Evolutionary conservation across 2,888 invertebrate species (phyloP), one percentile per base, ranked within the genome.

Genomic region (Apantesis nais): DNA sequence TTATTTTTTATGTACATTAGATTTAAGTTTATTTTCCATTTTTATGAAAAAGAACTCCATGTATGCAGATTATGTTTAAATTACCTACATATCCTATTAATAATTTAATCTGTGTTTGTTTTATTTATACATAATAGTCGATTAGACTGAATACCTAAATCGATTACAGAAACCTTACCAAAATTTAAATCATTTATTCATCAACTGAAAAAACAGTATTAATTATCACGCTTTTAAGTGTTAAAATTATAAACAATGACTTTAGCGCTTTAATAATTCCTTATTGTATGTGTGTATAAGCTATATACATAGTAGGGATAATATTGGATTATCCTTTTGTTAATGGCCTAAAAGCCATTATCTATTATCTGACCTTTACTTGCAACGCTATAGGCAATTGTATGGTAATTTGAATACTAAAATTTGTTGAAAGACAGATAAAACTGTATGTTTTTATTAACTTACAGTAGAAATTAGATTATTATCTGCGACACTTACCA

Each of bases 401-500:
- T 29, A 29, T 58, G 25, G 29, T 5, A 29, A 58, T 29, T 29
- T 58, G 4, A 58, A 58, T 7, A 29, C 58, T 29, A 58, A 55
- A 55, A 25, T 29, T 25, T 25, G 58, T 58, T 14, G 12, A 29
- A 16, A 29, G 5, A 29, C 12, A 14, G 34, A n/a, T 65, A 37
- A 67, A 39, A 61, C 16, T 48, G 52, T 72, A 68, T 44, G 19
- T 34, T 14, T 34, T 48, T 31, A 34, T 12, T 19, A 37, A 62
- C 7, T n/a, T 65, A 39, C 8, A 65, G 2, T 3, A 5, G 22
- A 60, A 68, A 62, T 2, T n/a, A 68, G 31, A 41, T 25, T 71
- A 72, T 75, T 75, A 78, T 77, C 69, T 66, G 71, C 76, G 78
- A 65, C 75, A 92, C 94, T 94, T 75, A 95, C 94, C 93, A 93